phyloP scores from a whole-genome alignment of 30 jellyfish, hydroid and myxozoan genomes.

The Clytia hemisphaerica region DNA sequence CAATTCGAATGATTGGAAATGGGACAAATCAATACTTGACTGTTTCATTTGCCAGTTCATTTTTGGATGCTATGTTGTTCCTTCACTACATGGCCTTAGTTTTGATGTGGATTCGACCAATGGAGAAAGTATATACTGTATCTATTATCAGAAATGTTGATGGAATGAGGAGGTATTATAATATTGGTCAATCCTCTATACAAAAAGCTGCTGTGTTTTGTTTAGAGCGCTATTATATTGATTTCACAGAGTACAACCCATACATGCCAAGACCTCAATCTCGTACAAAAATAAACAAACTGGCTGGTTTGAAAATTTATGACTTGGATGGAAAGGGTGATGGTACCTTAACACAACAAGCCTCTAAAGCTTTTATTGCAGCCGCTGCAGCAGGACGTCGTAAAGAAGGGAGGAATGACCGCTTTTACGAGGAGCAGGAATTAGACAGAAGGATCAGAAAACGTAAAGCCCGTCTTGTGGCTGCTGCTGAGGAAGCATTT shows the following conservation, averaged over 20 bases:
- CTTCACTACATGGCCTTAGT: slow-evolving; percentile 79
- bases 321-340: slow-evolving; percentile 91
- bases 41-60: slow-evolving; percentile 61
- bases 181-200: slow-evolving; percentile 67
- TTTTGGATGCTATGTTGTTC: slow-evolving; percentile 77
- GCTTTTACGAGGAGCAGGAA: slow-evolving; percentile 94
- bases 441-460: slow-evolving; percentile 83
- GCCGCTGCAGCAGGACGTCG: slow-evolving; percentile 86
- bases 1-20: slow-evolving; percentile 55
- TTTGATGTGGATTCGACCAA: slow-evolving; percentile 78
- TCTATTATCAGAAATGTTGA: slow-evolving; percentile 81
- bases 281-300: slow-evolving; percentile 60
- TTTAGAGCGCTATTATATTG: slow-evolving; percentile 81
- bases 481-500: slow-evolving; percentile 96
- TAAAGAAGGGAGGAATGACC: slow-evolving; percentile 92
- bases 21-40: slow-evolving; percentile 19
- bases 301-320: slow-evolving; percentile 68
- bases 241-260: slow-evolving; percentile 87
- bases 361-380: slow-evolving; percentile 90
- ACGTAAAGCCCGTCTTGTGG: slow-evolving; percentile 81
- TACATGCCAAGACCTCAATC: slow-evolving; percentile 75
- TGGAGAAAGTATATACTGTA: slow-evolving; percentile 62
- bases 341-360: slow-evolving; percentile 53
- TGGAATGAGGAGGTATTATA: slow-evolving; percentile 72
- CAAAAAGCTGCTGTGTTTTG: slow-evolving; percentile 79